Evolutionary conservation across 2,888 invertebrate genomes (phyloP).

Genomic region (Syrphus vitripennis): DNA sequence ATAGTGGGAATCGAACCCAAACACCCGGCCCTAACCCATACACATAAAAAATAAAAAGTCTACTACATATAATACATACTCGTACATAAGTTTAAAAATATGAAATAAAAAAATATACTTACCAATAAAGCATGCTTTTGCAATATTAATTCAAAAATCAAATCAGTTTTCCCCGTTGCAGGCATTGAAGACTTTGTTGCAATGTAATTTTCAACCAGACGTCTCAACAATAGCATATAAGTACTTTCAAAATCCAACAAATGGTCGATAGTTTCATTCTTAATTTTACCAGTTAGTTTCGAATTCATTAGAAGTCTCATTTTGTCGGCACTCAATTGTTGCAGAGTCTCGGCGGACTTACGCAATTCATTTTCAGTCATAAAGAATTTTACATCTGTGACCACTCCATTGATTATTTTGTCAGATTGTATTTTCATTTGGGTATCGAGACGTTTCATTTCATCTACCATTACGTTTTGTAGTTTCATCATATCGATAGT

Average conservation of each 20-base stretch:
- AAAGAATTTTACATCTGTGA: too few species aligned
- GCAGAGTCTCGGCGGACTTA: too few species aligned
- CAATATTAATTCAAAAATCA: background rate
- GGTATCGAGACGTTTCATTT: background rate
- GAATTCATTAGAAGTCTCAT: background rate
- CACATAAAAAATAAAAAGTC: too few species aligned
- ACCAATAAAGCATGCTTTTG: background rate
- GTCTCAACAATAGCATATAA: background rate
- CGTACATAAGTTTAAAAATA: too few species aligned
- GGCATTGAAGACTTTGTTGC: background rate
- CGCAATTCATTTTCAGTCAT: too few species aligned
- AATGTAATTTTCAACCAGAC: background rate
- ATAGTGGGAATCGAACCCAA: too few species aligned
- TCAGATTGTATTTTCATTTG: background rate
- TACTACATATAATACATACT: too few species aligned
- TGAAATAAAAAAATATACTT: too few species aligned
- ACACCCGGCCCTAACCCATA: too few species aligned
- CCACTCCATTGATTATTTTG: background rate
- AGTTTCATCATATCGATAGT: background rate
- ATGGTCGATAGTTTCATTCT: background rate
- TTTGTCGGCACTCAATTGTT: background rate
- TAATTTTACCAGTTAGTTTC: background rate
- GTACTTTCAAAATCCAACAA: background rate
- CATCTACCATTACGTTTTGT: background rate
- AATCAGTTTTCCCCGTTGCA: too few species aligned